These are phyloP conservation scores for Penaeus japonicus DNA, from an alignment of 1,140 invertebrate species.

Conservation along the genomic window DNA sequence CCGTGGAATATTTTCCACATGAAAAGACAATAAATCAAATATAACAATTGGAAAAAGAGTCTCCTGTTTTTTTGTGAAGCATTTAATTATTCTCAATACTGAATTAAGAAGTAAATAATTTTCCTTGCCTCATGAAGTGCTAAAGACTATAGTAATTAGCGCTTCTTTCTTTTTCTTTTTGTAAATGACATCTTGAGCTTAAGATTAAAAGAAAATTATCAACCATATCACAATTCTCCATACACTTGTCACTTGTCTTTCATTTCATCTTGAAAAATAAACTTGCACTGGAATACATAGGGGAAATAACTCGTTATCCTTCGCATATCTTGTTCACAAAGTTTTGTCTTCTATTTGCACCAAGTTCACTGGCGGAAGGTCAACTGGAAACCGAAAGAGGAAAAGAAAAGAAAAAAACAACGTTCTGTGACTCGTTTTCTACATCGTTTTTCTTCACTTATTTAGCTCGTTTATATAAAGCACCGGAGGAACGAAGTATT, in stretches of 20 bases:
- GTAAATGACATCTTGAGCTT: constrained; percentile 37
- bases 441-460: background rate
- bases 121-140: constrained; percentile 43
- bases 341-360: background rate
- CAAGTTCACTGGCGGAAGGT: background rate
- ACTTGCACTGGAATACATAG: background rate
- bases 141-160: constrained; percentile 2
- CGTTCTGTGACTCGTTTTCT: too few relatives aligned
- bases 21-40: too few relatives aligned
- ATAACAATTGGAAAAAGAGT: too few relatives aligned
- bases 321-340: too few relatives aligned
- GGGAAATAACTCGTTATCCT: too few relatives aligned
- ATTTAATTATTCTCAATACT: too few relatives aligned
- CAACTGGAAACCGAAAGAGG: background rate
- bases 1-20: too few relatives aligned
- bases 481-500: constrained; percentile 36
- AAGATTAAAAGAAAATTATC: constrained; percentile 24
- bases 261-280: too few relatives aligned
- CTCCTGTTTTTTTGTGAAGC: too few relatives aligned
- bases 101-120: too few relatives aligned
- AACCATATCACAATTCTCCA: constrained; percentile 43
- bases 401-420: too few relatives aligned
- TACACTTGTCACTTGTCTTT: background rate
- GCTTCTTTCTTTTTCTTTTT: constrained; percentile 32
- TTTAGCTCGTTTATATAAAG: constrained; percentile 14